Evolutionary conservation across 2,797 vertebrate species (phyloP).

Genomic region (Oophaga sylvatica): DNA sequence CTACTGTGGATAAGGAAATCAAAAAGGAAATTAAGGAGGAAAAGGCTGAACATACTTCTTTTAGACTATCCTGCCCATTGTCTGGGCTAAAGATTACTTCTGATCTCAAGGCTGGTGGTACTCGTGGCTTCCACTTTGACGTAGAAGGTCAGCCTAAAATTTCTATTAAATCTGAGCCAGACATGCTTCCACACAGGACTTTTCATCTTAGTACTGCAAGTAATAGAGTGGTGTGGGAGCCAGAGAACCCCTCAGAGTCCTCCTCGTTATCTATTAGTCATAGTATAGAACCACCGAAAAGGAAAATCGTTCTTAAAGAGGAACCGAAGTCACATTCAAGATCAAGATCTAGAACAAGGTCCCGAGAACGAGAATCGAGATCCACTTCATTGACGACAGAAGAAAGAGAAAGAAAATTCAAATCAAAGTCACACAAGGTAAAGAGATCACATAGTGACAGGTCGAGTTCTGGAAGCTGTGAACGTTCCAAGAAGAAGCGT

Average conservation of each 20-base stretch:
- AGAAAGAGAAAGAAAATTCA: conserved; percentile 66
- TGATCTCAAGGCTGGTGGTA: conserved; percentile 45
- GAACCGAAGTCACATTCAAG: conserved; percentile 63
- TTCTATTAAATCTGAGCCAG: conserved; percentile 67
- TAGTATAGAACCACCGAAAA: conserved; percentile 69
- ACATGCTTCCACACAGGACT: conserved; percentile 56
- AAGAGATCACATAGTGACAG: conserved; percentile 72
- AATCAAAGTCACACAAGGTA: conserved; percentile 62
- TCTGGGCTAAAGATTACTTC: conserved; percentile 57
- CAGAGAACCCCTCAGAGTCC: conserved; percentile 71
- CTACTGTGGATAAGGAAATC: conserved; percentile 59
- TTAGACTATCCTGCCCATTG: conserved; percentile 46
- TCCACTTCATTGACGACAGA: conserved; percentile 70
- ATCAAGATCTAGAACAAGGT: conserved; percentile 67
- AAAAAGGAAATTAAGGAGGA: conserved; percentile 59
- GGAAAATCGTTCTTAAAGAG: conserved; percentile 63
- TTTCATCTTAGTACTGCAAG: conserved; percentile 58
- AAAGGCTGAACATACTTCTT: conserved; percentile 24
- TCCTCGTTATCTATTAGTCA: conserved; percentile 70
- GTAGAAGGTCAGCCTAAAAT: conserved; percentile 67
- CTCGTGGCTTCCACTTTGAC: conserved; percentile 69
- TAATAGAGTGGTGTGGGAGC: conserved; percentile 64
- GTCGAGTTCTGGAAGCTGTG: conserved; percentile 75
- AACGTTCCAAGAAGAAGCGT: conserved; percentile 72
- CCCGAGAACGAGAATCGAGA: conserved; percentile 71